Conservation (phyloP, 2,888 invertebrate species). For the Loripinus fragilis region DNA sequence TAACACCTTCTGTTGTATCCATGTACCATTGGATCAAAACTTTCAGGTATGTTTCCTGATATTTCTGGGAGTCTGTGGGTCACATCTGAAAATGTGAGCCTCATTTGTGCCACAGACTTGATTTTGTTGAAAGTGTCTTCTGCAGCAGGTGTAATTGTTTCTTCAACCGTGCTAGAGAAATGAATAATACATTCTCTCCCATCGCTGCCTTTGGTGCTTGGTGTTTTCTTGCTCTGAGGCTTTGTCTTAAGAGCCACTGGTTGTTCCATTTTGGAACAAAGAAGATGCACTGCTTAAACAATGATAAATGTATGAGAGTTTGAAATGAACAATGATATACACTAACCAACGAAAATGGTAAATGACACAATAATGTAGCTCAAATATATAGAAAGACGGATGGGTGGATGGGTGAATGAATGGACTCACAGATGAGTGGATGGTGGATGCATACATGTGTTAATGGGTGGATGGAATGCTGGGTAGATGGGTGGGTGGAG, state of each 20-base stretch:
- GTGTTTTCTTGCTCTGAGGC: neutral
- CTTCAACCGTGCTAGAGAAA: neutral
- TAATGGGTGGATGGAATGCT: too few species aligned
- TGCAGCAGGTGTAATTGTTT: neutral
- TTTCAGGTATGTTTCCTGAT: neutral
- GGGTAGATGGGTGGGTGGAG: too few species aligned
- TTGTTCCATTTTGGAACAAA: neutral
- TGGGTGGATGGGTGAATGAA: too few species aligned
- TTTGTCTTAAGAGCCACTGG: neutral
- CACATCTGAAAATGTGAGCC: neutral
- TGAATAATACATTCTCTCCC: neutral
- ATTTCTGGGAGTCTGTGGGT: slow-evolving; percentile 3
- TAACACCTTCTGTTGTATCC: slow-evolving; percentile 25
- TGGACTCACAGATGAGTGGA: too few species aligned
- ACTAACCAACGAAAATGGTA: too few species aligned
- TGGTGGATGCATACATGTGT: too few species aligned
- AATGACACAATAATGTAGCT: too few species aligned
- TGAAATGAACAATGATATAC: too few species aligned
- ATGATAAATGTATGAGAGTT: too few species aligned
- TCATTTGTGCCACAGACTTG: neutral
- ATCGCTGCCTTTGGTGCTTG: neutral
- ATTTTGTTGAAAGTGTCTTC: neutral
- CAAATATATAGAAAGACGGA: too few species aligned
- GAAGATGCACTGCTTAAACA: too few species aligned
- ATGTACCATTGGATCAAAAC: neutral